Conservation (phyloP, 1,140 invertebrate species). For the Lepidurus couesii region DNA sequence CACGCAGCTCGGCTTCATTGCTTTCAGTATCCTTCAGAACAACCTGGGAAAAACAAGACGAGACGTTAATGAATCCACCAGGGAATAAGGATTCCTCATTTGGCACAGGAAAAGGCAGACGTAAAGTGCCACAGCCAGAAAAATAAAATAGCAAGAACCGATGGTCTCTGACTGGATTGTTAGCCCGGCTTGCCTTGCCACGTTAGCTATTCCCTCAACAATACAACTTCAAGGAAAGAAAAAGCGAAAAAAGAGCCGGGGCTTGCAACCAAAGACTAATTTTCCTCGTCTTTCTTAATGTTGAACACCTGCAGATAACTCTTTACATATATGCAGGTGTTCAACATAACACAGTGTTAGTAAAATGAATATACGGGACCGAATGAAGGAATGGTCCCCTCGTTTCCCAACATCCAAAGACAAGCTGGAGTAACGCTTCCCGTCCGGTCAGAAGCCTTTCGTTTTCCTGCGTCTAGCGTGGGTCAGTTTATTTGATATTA, state of each 20-base stretch:
- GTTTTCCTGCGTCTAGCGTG: neutral
- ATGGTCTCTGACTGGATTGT: no score
- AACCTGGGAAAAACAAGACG: conserved; percentile 45
- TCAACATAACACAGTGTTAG: no score
- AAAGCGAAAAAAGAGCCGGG: conserved; percentile 4
- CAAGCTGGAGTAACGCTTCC: no score
- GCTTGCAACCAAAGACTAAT: no score
- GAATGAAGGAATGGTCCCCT: no score
- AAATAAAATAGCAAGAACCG: no score
- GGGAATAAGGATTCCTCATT: no score
- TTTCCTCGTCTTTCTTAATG: neutral
- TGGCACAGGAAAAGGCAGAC: no score
- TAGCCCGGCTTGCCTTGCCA: neutral
- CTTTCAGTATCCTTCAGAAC: conserved; percentile 50
- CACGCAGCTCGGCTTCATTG: conserved; percentile 60
- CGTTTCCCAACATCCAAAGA: no score
- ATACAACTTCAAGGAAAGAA: neutral
- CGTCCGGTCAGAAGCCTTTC: neutral
- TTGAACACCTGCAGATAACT: neutral
- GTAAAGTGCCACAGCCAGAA: no score
- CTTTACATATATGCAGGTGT: neutral
- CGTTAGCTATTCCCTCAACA: neutral
- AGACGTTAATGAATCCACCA: conserved; percentile 27
- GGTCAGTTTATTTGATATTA: no score
- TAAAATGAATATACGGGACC: no score